Percentiles rank a stretch among this genome's conserved stretches.
Conservation (phyloP, 1,140 invertebrate genomes). For the Nephila pilipes region DNA sequence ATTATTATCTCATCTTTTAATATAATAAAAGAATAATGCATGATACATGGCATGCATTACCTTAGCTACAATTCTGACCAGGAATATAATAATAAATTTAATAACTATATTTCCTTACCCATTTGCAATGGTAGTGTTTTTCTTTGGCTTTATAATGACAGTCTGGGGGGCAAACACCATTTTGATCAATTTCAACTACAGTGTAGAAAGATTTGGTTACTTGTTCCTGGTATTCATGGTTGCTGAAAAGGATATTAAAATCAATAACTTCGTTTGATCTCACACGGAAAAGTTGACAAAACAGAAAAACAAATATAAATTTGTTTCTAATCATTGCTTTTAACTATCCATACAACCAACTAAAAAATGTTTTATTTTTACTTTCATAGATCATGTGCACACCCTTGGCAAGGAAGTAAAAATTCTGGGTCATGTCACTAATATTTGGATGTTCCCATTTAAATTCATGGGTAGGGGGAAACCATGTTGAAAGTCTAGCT, state of each 20-base stretch:
- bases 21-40: background rate
- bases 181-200: slow-evolving; percentile 83
- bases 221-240: slow-evolving; percentile 92
- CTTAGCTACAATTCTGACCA: background rate
- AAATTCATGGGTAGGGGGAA: background rate
- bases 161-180: slow-evolving; percentile 84
- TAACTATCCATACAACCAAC: background rate
- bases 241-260: slow-evolving; percentile 81
- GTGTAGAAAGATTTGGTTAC: slow-evolving; percentile 91
- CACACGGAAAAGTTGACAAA: slow-evolving; percentile 18
- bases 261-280: slow-evolving; percentile 51
- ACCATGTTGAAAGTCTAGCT: too few relatives aligned
- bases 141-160: slow-evolving; percentile 90
- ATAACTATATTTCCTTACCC: slow-evolving; percentile 81
- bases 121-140: slow-evolving; percentile 91
- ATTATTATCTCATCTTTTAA: background rate
- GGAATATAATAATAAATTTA: slow-evolving; percentile 23
- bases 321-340: background rate
- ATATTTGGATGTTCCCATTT: background rate
- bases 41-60: background rate
- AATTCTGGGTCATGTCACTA: background rate
- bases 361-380: background rate
- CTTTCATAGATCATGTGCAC: slow-evolving; percentile 39
- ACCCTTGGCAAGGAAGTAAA: slow-evolving; percentile 31
- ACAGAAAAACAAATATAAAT: background rate